Evolutionary conservation across 2,797 vertebrate genomes (phyloP), one percentile per base, ranked within the genome.

Genomic region (Euthynnus affinis): DNA sequence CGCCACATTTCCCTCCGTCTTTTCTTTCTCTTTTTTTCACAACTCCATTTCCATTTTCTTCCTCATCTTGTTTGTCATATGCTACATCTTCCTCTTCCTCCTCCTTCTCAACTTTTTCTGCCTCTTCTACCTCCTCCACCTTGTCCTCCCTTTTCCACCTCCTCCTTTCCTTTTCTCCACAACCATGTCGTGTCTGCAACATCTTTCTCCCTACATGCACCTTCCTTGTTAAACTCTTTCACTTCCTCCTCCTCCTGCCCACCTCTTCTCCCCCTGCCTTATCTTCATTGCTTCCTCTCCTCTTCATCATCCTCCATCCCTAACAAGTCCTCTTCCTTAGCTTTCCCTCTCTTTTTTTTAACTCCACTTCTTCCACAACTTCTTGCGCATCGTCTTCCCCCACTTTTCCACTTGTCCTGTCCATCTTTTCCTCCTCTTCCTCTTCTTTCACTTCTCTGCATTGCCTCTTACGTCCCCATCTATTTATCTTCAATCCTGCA

Each of bases 381-480:
- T 34, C 5, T 18, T 22, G 5, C 2, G 42, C 25, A 15, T 49
- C 44, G 13, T 29, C 25, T 14, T n/a, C 23, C 22, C 25, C 13
- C 14, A 8, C 3, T 48, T n/a, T n/a, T 6, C 2, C 10, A 7
- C 5, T 9, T 4, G 0, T 22, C 3, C 4, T 3, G 23, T 15
- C 12, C 12, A 8, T 49, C 46, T 49, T 18, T 46, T 46, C 44
- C 23, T n/a, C 4, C 3, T 25, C 17, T 5, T 20, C 17, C 5
- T 18, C 44, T 18, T 46, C 44, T 18, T 46, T 6, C 44, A 6
- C 15, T 46, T 17, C 5, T 15, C 5, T 17, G 42, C 42, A 44
- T 15, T 46, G 44, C 15, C 6, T 46, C 20, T 9, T 48, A 2
- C 18, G 32, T 14, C 7, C 15, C n/a, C n/a, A 9, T 7, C 17